Evolutionary conservation across 2,113 vertebrate genomes (phyloP), one percentile per base, ranked within the genome.

Genomic region (Eptatretus burgeri): DNA sequence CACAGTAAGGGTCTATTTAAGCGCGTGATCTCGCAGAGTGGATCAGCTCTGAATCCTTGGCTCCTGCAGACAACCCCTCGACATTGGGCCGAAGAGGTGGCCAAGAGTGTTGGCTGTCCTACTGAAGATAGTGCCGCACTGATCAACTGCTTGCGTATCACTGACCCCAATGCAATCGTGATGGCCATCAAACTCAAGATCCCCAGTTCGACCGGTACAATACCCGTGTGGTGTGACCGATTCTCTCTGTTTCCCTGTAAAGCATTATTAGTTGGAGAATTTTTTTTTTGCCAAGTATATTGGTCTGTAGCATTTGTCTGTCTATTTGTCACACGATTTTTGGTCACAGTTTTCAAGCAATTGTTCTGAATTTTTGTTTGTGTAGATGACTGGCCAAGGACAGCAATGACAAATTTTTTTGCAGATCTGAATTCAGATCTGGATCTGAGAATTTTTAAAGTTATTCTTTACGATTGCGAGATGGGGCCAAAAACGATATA

Each of bases 21-120:
- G 65, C 75, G 85, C 70, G 86, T 81, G 68, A 93, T 96, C 71
- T 85, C 82, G 67, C 83, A 96, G 75, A 96, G 89, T 0, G 89
- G 89, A 0, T 80, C 83, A 0, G 76, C 75, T 1, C n/a, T 80
- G 12, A 77, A 77, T 68, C 73, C 81, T 16, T 96, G 85, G 86
- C 80, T 65, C n/a, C 63, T 93, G 69, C 83, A 82, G 73, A 74
- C 5, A 62, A 71, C 84, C 20, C 85, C 88, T 0, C 78, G 86
- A 2, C 16, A 1, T 19, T 75, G 73, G 67, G 80, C 89, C 51
- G 74, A 77, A 11, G 73, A 95, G 88, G 1, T 93, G 13, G 88
- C 78, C 11, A 1, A 71, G 27, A 76, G 77, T 9, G 72, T 96
- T 62, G 81, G 78, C 67, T 96, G 91, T 67, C 76, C 78, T 10